A percentile compares a stretch with the other conserved stretches of the same genome.
Conservation (phyloP, 2,113 vertebrate species). For the Brachypodius melanocephalos region DNA sequence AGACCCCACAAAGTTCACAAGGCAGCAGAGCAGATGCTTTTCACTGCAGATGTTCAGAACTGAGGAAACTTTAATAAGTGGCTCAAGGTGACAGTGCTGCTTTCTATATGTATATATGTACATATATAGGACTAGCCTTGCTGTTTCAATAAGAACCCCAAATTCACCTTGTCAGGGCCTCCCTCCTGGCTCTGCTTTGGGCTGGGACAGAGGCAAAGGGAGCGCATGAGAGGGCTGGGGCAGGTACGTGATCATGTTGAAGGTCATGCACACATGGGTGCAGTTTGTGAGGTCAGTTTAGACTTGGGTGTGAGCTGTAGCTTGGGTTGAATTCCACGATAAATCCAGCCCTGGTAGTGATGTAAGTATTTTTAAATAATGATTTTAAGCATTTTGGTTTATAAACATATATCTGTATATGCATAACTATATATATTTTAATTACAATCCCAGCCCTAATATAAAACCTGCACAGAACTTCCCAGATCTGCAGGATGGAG, state of each 20-base stretch:
- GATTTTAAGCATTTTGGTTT: background rate
- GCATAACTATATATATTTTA: background rate
- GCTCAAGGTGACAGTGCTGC: background rate
- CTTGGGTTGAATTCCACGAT: background rate
- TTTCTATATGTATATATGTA: accelerated
- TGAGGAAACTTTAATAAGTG: background rate
- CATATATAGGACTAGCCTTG: background rate
- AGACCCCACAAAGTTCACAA: background rate
- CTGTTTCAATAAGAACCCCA: background rate
- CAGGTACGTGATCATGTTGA: background rate
- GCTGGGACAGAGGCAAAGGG: background rate
- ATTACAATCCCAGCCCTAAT: background rate
- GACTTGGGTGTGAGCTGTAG: background rate
- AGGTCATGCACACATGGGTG: accelerated
- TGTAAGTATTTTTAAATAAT: background rate
- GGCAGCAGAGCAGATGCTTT: background rate
- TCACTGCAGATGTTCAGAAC: background rate
- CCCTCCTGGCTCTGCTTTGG: background rate
- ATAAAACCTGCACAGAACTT: background rate
- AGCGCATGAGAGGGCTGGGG: background rate
- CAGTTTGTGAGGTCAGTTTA: background rate
- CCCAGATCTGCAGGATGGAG: background rate
- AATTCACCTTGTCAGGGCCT: background rate
- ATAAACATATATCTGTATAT: background rate
- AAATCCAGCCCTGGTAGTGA: background rate